Conservation (phyloP, 2,797 vertebrate genomes). For the Cyprinodon diabolis region DNA sequence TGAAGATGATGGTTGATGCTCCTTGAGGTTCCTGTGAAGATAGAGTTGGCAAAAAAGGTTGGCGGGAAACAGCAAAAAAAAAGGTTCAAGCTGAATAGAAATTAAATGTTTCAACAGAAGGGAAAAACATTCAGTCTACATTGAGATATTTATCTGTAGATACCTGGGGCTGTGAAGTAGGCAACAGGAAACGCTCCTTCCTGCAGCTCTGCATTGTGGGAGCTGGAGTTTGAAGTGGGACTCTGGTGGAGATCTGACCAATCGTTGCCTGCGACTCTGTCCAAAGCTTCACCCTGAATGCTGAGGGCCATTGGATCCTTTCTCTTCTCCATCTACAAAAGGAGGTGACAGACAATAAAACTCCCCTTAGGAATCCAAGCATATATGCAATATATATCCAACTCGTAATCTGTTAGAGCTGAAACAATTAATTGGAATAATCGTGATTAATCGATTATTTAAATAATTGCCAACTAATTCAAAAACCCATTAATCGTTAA, state of each 20-base stretch:
- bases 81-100: neutral
- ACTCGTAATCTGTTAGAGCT: neutral
- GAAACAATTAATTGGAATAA: too few relatives aligned
- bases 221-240: constrained; percentile 48
- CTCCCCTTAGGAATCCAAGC: neutral
- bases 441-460: too few relatives aligned
- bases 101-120: neutral
- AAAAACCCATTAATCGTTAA: too few relatives aligned
- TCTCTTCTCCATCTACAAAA: constrained; percentile 65
- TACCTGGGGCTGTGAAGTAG: constrained; percentile 66
- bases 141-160: neutral
- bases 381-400: too few relatives aligned
- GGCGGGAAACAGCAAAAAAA: too few relatives aligned
- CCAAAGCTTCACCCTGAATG: constrained; percentile 58
- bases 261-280: constrained; percentile 47
- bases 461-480: too few relatives aligned
- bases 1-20: constrained; percentile 41
- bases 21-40: constrained; percentile 47
- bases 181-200: constrained; percentile 49
- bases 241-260: constrained; percentile 56
- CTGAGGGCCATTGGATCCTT: constrained; percentile 74
- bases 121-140: neutral
- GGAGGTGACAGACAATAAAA: neutral
- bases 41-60: neutral
- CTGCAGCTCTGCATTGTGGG: constrained; percentile 66